A percentile compares a stretch with the other conserved stretches of the same genome.
Evolutionary conservation across 2,113 vertebrate species (phyloP).

Genomic region (Oncorhynchus masou): DNA sequence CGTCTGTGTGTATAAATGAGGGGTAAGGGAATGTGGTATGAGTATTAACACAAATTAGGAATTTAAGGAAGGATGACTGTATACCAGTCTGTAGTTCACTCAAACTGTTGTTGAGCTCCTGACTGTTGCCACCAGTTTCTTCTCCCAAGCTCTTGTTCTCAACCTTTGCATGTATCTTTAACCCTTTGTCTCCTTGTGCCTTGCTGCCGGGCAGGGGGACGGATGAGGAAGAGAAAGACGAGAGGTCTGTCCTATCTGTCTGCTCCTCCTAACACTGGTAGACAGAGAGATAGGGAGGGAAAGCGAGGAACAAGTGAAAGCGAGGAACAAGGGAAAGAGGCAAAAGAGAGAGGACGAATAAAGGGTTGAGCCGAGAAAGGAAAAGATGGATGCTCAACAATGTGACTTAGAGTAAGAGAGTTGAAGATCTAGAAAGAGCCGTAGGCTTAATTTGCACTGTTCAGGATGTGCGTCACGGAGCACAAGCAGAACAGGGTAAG

Average conservation of each 20-base stretch:
- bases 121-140: conserved; percentile 39
- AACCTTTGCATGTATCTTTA: conserved; percentile 76
- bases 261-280: conserved; percentile 27
- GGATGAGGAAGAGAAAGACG: conserved; percentile 88
- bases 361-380: not conserved
- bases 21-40: not conserved
- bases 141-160: conserved; percentile 37
- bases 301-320: not conserved
- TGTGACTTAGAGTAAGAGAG: not conserved
- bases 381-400: not conserved
- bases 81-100: not conserved
- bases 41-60: not conserved
- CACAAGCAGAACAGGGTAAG: not conserved
- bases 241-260: conserved; percentile 87
- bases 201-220: conserved; percentile 89
- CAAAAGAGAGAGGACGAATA: not conserved
- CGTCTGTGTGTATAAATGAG: not conserved
- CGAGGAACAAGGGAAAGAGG: conserved; percentile 5
- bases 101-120: not conserved
- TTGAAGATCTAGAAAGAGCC: conserved; percentile 4
- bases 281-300: not conserved
- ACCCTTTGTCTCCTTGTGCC: conserved; percentile 86
- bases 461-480: conserved; percentile 7
- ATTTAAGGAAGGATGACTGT: not conserved
- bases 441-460: not conserved